Evolutionary conservation across 2,797 vertebrate species (phyloP).

Genomic region (Tapirus indicus): DNA sequence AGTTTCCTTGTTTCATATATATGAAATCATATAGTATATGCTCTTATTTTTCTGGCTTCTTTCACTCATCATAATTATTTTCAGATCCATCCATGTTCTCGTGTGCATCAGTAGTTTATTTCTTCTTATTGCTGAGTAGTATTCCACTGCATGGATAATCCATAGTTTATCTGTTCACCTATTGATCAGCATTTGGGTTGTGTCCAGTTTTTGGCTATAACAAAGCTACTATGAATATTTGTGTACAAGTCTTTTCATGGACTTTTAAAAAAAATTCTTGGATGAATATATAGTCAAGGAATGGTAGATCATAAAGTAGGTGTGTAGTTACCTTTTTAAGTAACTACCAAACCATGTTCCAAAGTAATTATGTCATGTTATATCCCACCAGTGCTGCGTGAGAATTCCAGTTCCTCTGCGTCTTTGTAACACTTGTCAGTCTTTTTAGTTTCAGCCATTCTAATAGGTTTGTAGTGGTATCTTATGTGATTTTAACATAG

Average conservation of each 20-base stretch:
- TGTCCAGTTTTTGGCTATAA: background rate
- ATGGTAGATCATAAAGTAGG: background rate
- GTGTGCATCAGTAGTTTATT: background rate
- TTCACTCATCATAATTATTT: background rate
- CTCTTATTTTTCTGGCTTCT: background rate
- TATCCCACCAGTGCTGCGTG: background rate
- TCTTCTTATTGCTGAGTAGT: background rate
- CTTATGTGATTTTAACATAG: background rate
- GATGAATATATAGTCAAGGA: background rate
- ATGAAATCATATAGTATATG: fast-evolving
- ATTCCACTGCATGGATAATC: background rate
- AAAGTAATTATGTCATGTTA: background rate
- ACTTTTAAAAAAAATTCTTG: background rate
- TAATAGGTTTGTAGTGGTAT: background rate
- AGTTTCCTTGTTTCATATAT: background rate
- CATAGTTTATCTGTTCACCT: background rate
- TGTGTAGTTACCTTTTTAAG: background rate
- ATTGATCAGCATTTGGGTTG: background rate
- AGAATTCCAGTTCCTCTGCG: background rate
- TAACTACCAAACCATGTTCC: background rate
- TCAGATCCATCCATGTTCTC: background rate
- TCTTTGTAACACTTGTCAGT: background rate
- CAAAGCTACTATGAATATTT: background rate
- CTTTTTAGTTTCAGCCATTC: background rate
- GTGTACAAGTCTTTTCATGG: background rate